Evolutionary conservation across 2,797 vertebrate genomes (phyloP).

Genomic region (Malacoraja senta): DNA sequence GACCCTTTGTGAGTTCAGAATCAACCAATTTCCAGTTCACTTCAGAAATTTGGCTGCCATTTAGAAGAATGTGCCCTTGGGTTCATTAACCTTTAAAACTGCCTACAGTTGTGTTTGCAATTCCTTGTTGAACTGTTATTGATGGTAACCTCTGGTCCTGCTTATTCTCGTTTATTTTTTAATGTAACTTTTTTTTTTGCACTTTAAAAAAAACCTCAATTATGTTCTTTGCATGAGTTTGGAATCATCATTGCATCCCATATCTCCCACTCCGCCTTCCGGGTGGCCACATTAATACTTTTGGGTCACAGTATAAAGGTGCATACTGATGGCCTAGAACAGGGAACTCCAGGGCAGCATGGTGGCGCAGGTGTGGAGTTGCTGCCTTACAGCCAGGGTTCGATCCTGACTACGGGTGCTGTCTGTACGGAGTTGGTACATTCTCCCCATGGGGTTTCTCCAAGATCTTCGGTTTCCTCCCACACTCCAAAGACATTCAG

Average conservation of each 20-base stretch:
- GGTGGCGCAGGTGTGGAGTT: too few species aligned
- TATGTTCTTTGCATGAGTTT: neutral
- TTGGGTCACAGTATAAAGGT: neutral
- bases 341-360: neutral
- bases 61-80: constrained; percentile 18
- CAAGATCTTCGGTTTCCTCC: too few species aligned
- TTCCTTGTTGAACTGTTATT: constrained; percentile 21
- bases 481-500: too few species aligned
- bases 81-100: neutral
- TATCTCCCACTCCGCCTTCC: neutral
- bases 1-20: neutral
- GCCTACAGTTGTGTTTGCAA: neutral
- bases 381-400: too few species aligned
- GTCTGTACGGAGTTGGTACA: too few species aligned
- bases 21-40: constrained; percentile 18
- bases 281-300: neutral
- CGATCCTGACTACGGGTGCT: too few species aligned
- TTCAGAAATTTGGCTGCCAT: constrained; percentile 8
- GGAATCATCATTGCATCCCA: neutral
- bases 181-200: neutral
- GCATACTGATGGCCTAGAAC: neutral
- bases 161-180: constrained; percentile 11
- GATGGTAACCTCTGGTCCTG: neutral
- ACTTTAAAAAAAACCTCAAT: neutral
- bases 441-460: too few species aligned